These are phyloP conservation scores for Symphodus melops DNA, from an alignment of 2,113 vertebrate genomes.

Conservation along the genomic window DNA sequence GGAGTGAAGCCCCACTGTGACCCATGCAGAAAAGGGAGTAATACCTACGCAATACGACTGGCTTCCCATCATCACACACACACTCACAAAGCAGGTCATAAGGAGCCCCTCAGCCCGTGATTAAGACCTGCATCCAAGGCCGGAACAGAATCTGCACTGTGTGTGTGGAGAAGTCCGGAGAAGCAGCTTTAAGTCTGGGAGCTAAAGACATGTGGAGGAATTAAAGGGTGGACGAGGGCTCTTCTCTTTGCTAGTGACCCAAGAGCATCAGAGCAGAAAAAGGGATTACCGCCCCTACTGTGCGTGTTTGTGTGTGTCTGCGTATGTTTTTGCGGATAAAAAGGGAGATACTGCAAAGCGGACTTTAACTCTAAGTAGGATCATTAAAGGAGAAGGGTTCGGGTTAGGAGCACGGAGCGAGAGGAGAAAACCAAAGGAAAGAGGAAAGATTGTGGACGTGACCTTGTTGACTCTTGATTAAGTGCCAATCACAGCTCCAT, in stretches of 20 bases:
- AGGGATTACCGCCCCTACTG: slow-evolving; percentile 64
- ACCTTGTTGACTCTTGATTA: slow-evolving; percentile 55
- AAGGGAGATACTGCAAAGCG: slow-evolving; percentile 31
- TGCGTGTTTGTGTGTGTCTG: slow-evolving; percentile 43
- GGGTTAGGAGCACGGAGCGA: background rate
- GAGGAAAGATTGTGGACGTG: background rate
- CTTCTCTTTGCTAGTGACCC: slow-evolving; percentile 54
- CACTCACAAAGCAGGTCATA: slow-evolving; percentile 50
- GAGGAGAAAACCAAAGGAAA: background rate
- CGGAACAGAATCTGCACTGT: slow-evolving; percentile 67
- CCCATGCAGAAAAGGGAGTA: slow-evolving; percentile 69
- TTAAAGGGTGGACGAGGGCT: slow-evolving; percentile 70
- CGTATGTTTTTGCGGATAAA: slow-evolving; percentile 48
- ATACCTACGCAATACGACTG: slow-evolving; percentile 63
- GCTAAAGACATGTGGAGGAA: slow-evolving; percentile 63
- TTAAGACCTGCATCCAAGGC: slow-evolving; percentile 74
- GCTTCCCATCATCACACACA: slow-evolving; percentile 64
- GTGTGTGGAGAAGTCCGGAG: slow-evolving; percentile 55
- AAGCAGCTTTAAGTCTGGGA: slow-evolving; percentile 61
- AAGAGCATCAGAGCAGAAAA: slow-evolving; percentile 57
- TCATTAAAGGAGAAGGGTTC: slow-evolving; percentile 14
- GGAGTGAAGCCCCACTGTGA: slow-evolving; percentile 65
- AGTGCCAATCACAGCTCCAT: slow-evolving; percentile 57
- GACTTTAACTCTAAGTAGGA: slow-evolving; percentile 20
- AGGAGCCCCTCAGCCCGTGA: slow-evolving; percentile 69